A percentile compares a stretch with the other conserved stretches of the same genome.
These are phyloP conservation scores for Merodon equestris DNA, from an alignment of 2,888 invertebrate species.

Conservation along the genomic window DNA sequence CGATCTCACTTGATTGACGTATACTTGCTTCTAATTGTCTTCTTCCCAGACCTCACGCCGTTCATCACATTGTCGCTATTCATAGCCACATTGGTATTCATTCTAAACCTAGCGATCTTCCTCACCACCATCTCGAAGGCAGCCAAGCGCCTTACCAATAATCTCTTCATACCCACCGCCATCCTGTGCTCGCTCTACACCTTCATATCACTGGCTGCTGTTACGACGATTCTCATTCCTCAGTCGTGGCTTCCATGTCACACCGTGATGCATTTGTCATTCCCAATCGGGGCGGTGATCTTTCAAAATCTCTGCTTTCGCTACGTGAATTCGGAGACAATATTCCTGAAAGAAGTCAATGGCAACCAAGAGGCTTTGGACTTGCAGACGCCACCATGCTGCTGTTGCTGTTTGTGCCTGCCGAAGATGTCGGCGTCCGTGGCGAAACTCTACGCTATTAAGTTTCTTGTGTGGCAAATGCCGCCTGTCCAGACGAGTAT, in stretches of 20 bases:
- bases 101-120: constrained; percentile 75
- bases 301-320: constrained; percentile 76
- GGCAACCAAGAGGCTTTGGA: constrained; percentile 75
- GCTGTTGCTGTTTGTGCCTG: constrained; percentile 74
- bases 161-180: constrained; percentile 71
- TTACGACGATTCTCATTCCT: constrained; percentile 75
- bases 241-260: constrained; percentile 76
- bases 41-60: constrained; percentile 74
- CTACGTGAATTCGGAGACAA: constrained; percentile 76
- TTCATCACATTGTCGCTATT: constrained; percentile 75
- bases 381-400: constrained; percentile 76
- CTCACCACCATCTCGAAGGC: constrained; percentile 72
- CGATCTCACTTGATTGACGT: too few relatives aligned
- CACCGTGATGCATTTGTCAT: constrained; percentile 77
- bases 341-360: constrained; percentile 78
- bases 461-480: constrained; percentile 77
- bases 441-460: constrained; percentile 72
- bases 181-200: constrained; percentile 75
- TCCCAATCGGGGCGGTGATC: constrained; percentile 74
- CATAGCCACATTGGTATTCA: constrained; percentile 72
- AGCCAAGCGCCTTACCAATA: constrained; percentile 70
- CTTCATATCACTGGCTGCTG: constrained; percentile 74
- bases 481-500: constrained; percentile 76
- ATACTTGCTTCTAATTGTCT: too few relatives aligned
- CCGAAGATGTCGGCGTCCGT: constrained; percentile 73